Conservation (phyloP, 2,797 vertebrate genomes). For the Babyrousa celebensis region DNA sequence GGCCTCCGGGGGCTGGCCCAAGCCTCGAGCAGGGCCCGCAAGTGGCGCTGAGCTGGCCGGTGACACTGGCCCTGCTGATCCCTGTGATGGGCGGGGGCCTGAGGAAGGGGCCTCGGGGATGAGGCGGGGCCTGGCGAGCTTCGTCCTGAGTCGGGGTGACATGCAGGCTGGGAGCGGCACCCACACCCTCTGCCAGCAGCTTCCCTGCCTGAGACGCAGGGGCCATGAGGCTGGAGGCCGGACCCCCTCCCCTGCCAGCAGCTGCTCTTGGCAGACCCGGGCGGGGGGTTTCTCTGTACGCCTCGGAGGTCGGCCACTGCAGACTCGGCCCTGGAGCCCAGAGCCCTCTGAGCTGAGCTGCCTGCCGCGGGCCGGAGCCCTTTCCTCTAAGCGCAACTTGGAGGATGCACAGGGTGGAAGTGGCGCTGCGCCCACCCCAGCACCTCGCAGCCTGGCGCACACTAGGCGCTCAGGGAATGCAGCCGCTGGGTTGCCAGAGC, state of each 20-base stretch:
- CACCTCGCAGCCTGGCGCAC: not conserved
- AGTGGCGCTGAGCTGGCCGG: rapidly evolving
- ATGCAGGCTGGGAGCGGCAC: not conserved
- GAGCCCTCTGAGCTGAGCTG: not conserved
- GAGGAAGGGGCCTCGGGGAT: not conserved
- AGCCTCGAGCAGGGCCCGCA: not conserved
- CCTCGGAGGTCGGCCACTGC: not conserved
- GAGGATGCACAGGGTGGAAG: not conserved
- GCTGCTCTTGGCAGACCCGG: not conserved
- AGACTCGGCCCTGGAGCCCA: too few species aligned
- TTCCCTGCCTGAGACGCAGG: not conserved
- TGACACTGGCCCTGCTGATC: too few species aligned
- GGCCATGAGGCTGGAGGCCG: not conserved
- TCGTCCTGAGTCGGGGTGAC: rapidly evolving
- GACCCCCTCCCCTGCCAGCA: not conserved
- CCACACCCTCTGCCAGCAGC: not conserved
- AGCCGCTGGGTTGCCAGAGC: not conserved
- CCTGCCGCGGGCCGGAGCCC: not conserved
- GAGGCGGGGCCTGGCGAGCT: not conserved
- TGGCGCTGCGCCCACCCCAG: rapidly evolving
- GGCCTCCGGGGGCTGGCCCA: too few species aligned
- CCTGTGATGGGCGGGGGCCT: not conserved
- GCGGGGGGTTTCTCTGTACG: too few species aligned
- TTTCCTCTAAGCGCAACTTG: too few species aligned
- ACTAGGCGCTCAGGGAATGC: not conserved